Base-by-base conservation (phyloP, 2,113 vertebrate genomes). In the Ictalurus punctatus region DNA sequence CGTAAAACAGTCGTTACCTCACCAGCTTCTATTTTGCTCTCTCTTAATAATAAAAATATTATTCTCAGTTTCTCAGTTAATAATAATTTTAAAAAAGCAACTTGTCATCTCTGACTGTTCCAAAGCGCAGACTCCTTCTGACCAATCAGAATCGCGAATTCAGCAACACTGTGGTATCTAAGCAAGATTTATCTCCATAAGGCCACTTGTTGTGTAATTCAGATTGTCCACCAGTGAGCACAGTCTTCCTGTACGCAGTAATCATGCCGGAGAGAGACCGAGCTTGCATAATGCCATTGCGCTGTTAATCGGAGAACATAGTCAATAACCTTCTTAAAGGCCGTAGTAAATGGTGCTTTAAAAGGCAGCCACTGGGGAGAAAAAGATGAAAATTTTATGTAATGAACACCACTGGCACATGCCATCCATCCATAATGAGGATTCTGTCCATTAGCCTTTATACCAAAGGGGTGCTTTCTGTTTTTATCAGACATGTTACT, bases 311-410 rank as follows among this genome's bases (percentile, higher is more conserved):
- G 83, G 69, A 61, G 56, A 83, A 54, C 52, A 37, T 13, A 65
- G 89, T 89, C 84, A 83, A 79, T 86, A 90, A 86, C 79, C 82
- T 56, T 76, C 85, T 83, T 40, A 83, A 81, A 30, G 56, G 78
- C 23, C 23, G 37, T 27, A 89, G 80, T 37, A 82, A 82, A 82
- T 82, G 80, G 56, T 83, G 59, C 80, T 79, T 56, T 80, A 87
- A 71, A 90, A 87, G 61, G 86, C 59, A 84, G 71, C 63, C 71
- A 90, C 34, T 69, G 37, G 74, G 54, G 4, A 78, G 65, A 78
- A 87, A 54, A 27, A 13, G 69, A 74, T 30, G 52, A n/a, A 74
- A 85, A 78, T 88, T 87, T 71, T 81, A 48, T 85, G 30, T 81
- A 27, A 85, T 79, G 85, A 76, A 52, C 40, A 71, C 67, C 40